Conservation (phyloP, 2,797 vertebrate species). For the Cephalopachus bancanus region DNA sequence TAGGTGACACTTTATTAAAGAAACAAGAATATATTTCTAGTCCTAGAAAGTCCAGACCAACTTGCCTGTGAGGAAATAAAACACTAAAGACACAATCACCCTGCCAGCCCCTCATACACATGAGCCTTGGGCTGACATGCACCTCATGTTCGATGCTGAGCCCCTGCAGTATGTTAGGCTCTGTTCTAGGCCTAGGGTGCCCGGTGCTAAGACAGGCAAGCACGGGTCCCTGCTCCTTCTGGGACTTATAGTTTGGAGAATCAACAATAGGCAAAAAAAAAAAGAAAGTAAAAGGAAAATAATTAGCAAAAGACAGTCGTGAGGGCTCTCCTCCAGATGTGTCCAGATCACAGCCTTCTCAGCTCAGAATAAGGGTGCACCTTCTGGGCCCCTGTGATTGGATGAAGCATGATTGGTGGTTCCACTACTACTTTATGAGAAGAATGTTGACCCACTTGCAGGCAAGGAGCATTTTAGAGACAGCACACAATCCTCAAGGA, state of each 20-base stretch:
- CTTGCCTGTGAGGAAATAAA: fast-evolving
- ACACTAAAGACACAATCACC: background rate
- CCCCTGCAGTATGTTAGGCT: fast-evolving
- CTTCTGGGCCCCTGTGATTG: background rate
- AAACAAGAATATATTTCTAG: fast-evolving
- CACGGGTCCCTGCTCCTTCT: background rate
- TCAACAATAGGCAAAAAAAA: too few species aligned
- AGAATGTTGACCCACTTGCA: background rate
- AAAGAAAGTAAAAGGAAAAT: too few species aligned
- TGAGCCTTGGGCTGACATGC: fast-evolving
- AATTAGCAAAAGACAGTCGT: too few species aligned
- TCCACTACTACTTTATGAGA: background rate
- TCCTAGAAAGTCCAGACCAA: background rate
- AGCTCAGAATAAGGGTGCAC: fast-evolving
- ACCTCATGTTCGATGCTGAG: fast-evolving
- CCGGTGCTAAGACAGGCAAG: background rate
- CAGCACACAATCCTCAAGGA: background rate
- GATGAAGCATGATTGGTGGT: background rate
- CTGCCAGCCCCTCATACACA: fast-evolving
- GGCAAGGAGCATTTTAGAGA: background rate
- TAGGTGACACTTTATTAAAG: background rate
- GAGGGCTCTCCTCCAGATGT: background rate
- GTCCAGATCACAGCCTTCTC: background rate
- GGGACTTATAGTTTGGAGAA: background rate
- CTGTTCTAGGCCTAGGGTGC: too few species aligned